A percentile compares a stretch with the other conserved stretches of the same genome.
Evolutionary conservation across 2,797 vertebrate genomes (phyloP).

Genomic region (Kryptolebias ocellatus): DNA sequence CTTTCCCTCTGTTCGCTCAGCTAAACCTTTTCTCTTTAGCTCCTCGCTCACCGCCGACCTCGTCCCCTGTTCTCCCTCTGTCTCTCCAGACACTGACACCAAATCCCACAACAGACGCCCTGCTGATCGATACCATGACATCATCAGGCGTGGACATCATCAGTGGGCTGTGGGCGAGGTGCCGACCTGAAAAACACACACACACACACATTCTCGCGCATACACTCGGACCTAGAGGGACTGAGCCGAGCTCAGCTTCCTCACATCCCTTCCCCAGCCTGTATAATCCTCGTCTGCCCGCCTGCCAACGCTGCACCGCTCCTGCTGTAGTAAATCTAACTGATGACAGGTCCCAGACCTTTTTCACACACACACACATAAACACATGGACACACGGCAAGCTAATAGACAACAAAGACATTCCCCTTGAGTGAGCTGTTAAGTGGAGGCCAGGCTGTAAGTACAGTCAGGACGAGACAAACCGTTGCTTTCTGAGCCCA

Average conservation of each 20-base stretch:
- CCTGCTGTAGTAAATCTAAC: conserved; percentile 61
- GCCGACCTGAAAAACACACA: conserved; percentile 50
- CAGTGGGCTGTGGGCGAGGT: conserved; percentile 62
- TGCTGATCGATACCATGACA: conserved; percentile 77
- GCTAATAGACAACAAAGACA: conserved; percentile 64
- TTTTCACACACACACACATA: conserved; percentile 57
- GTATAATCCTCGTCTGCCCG: conserved; percentile 34
- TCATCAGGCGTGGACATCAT: conserved; percentile 75
- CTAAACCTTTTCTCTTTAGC: background rate
- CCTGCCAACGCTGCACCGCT: conserved; percentile 41
- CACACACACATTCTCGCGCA: conserved; percentile 29
- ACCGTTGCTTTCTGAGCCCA: conserved; percentile 28
- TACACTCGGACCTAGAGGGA: conserved; percentile 46
- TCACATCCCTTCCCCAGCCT: conserved; percentile 31
- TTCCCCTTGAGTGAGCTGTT: conserved; percentile 60
- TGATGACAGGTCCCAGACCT: conserved; percentile 63
- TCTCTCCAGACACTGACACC: conserved; percentile 70
- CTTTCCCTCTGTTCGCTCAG: background rate
- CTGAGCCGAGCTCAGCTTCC: conserved; percentile 39
- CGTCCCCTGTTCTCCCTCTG: conserved; percentile 20
- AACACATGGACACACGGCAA: conserved; percentile 51
- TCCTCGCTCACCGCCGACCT: conserved; percentile 21
- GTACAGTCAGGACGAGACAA: conserved; percentile 45
- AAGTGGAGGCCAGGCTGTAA: conserved; percentile 48
- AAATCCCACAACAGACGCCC: conserved; percentile 73